Evolutionary conservation across 2,888 invertebrate species (phyloP), one percentile per base, ranked within the genome.

Genomic region (Agrotis puta): DNA sequence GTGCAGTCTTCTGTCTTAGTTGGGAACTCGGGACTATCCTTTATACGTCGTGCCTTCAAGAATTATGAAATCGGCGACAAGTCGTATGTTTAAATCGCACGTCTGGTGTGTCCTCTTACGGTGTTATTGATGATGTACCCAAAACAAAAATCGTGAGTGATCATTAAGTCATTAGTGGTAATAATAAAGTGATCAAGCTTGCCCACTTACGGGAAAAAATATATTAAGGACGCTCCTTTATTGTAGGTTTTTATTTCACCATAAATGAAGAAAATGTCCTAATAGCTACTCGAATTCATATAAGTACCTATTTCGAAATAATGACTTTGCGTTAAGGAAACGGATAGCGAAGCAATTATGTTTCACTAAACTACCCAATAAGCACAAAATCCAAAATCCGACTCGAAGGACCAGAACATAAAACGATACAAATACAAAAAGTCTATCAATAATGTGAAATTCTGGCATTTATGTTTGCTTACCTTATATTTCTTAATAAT

Each of bases 111-210:
- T 14, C 63, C 66, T 33, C 50, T 63, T 67, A 71, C 20, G 33
- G 64, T 64, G 50, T 81, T 81, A 81, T 81, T 81, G 56, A 79
- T 79, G 82, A 77, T 63, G 33, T 65, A 24, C 70, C 82, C 67
- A 72, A 81, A 76, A 59, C 74, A 57, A 80, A 80, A 77, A 64
- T 64, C 59, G 57, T 51, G 33, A 45, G 47, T 47, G 61, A 81
- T 83, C 81, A 77, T 77, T 83, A 82, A 71, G 74, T 83, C 81
- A 83, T 82, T 83, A 82, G 69, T 48, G 57, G 72, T 63, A 82
- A 82, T 83, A 77, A 80, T 83, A 81, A 80, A 72, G 67, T 72
- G 67, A 76, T 76, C 64, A 80, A 67, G 51, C 71, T 56, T 66
- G 24, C 48, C 64, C 50, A 62, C 53, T 71, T 70, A 76, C 6